Percentiles rank a stretch among this genome's conserved stretches.
These are phyloP conservation scores for Aix galericulata DNA, from an alignment of 2,113 vertebrate species.

Conservation along the genomic window DNA sequence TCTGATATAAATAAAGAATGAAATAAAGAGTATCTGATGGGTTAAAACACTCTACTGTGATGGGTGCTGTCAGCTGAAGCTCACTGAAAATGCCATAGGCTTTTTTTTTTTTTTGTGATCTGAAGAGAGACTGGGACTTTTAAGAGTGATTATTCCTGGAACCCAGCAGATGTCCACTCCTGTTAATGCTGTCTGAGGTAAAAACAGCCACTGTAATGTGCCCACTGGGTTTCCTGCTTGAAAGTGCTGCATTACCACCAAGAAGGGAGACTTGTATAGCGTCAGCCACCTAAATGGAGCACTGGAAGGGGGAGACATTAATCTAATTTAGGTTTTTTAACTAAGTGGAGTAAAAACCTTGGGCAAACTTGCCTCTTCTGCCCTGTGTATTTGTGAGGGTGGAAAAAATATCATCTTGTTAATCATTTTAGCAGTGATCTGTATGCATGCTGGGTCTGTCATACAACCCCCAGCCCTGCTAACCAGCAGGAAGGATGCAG, in stretches of 20 bases:
- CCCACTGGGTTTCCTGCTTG: neutral
- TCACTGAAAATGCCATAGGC: neutral
- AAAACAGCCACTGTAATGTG: neutral
- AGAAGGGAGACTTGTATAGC: neutral
- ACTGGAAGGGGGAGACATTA: neutral
- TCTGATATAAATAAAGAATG: neutral
- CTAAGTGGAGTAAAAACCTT: neutral
- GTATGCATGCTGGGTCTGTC: fast-evolving
- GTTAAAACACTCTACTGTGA: neutral
- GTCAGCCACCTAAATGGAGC: neutral
- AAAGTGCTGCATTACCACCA: neutral
- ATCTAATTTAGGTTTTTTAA: neutral
- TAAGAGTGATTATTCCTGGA: neutral
- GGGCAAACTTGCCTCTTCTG: neutral
- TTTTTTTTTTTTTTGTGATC: neutral
- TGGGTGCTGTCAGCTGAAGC: neutral
- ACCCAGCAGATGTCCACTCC: neutral
- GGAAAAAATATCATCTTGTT: neutral
- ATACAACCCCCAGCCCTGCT: neutral
- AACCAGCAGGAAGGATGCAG: neutral
- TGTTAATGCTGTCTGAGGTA: neutral
- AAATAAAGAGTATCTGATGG: neutral
- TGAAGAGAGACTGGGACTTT: neutral
- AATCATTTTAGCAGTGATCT: neutral
- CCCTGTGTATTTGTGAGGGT: neutral